A percentile compares a stretch with the other conserved stretches of the same genome.
Conservation (phyloP, 2,888 invertebrate genomes). For the Trimorus sp. region DNA sequence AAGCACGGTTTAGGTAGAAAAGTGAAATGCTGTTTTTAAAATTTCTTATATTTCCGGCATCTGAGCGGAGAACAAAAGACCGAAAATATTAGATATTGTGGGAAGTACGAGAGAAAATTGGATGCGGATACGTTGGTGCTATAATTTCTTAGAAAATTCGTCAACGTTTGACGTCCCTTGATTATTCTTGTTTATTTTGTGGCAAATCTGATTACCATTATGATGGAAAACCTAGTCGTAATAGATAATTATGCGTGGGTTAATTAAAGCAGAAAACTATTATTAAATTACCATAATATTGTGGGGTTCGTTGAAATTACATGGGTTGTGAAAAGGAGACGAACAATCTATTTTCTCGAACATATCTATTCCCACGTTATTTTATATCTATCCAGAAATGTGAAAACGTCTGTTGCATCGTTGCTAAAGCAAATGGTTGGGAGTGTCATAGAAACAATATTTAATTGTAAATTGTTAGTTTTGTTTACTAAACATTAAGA, state of each 20-base stretch:
- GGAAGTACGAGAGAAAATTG: constrained; percentile 33
- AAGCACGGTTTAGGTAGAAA: neutral
- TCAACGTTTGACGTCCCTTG: constrained; percentile 37
- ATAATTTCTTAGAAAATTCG: constrained; percentile 33
- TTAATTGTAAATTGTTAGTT: too few relatives aligned
- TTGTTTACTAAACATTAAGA: too few relatives aligned
- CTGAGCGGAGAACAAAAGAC: constrained; percentile 40
- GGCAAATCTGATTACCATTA: neutral
- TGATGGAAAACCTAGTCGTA: neutral
- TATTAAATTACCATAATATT: too few relatives aligned
- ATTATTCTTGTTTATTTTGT: neutral
- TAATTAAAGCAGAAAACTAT: neutral
- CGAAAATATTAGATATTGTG: constrained; percentile 28
- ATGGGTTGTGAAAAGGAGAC: too few relatives aligned
- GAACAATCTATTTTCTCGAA: too few relatives aligned
- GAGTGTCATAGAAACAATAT: too few relatives aligned
- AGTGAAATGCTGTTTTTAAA: constrained; percentile 21
- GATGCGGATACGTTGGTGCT: constrained; percentile 5
- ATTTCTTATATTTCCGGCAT: constrained; percentile 42
- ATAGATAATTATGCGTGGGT: constrained; percentile 3
- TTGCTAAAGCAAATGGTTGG: too few relatives aligned
- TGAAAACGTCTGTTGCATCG: too few relatives aligned
- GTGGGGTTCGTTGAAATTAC: too few relatives aligned
- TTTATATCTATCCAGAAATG: too few relatives aligned
- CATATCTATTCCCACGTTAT: too few relatives aligned